Percentiles rank a stretch among this genome's conserved stretches.
Conservation (phyloP, 2,113 vertebrate genomes). For the Cyprinodon tularosa region DNA sequence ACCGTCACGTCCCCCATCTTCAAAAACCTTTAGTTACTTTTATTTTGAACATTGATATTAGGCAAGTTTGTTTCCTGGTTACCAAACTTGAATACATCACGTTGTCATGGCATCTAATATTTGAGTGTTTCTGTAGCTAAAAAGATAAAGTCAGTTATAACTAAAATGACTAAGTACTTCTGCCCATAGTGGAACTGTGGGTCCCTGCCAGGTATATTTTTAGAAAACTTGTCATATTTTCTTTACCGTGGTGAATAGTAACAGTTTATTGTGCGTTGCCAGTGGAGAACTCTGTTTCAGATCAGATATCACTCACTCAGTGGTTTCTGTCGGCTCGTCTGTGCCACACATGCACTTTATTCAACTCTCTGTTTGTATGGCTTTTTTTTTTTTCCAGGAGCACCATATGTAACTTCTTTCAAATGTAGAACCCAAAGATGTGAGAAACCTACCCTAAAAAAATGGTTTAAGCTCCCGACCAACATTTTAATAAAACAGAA, state of each 20-base stretch:
- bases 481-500: conserved; percentile 4
- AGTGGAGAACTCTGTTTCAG: conserved; percentile 46
- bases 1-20: background rate
- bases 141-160: background rate
- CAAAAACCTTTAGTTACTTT: background rate
- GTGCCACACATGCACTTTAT: conserved; percentile 51
- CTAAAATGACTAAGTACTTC: conserved; percentile 34
- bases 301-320: conserved; percentile 63
- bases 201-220: conserved; percentile 62
- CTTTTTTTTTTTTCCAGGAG: background rate
- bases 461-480: background rate
- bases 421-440: conserved; percentile 19
- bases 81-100: conserved; percentile 4
- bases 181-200: conserved; percentile 60
- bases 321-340: conserved; percentile 49
- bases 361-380: conserved; percentile 37
- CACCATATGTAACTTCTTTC: conserved; percentile 20
- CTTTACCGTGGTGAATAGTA: conserved; percentile 59
- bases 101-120: background rate
- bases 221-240: conserved; percentile 71
- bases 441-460: conserved; percentile 1
- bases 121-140: background rate
- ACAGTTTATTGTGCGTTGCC: conserved; percentile 63
- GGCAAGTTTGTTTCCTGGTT: conserved; percentile 18
- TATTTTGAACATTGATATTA: background rate